These are phyloP conservation scores for Pachyseris speciosa DNA, from an alignment of 64 coral and sea anemone genomes.

Conservation along the genomic window DNA sequence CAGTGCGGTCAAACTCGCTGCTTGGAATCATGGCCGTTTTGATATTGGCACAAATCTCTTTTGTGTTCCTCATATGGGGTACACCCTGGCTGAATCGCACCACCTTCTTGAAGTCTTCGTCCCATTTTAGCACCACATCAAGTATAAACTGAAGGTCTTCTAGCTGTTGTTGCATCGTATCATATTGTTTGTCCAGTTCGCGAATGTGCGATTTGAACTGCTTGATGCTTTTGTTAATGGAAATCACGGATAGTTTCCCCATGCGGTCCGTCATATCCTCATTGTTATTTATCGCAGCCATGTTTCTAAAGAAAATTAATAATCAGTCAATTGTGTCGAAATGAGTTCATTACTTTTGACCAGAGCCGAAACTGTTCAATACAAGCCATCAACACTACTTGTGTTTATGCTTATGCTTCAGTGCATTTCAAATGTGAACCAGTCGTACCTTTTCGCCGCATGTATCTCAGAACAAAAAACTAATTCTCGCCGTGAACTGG, in stretches of 20 bases:
- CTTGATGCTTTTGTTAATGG: conserved; percentile 55
- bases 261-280: conserved; percentile 37
- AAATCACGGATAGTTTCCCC: conserved; percentile 86
- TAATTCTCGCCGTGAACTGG: too few species aligned
- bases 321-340: too few species aligned
- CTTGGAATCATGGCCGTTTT: conserved; percentile 77
- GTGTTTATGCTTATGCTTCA: too few species aligned
- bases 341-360: too few species aligned
- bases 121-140: conserved; percentile 87
- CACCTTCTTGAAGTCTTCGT: conserved; percentile 89
- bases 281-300: conserved; percentile 62
- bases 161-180: conserved; percentile 90
- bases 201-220: conserved; percentile 76
- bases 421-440: too few species aligned
- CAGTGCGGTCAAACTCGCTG: conserved; percentile 81
- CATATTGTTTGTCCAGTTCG: conserved; percentile 87
- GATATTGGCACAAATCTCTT: conserved; percentile 79
- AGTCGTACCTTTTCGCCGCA: too few species aligned
- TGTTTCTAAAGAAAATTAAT: neutral
- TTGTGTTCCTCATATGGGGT: conserved; percentile 79
- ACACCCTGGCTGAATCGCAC: conserved; percentile 93
- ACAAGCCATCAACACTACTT: too few species aligned
- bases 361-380: too few species aligned
- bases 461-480: too few species aligned
- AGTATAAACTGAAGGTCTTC: conserved; percentile 87